A percentile compares a stretch with the other conserved stretches of the same genome.
phyloP scores from a whole-genome alignment of 1,140 invertebrate species.

The Heliconius nattereri region DNA sequence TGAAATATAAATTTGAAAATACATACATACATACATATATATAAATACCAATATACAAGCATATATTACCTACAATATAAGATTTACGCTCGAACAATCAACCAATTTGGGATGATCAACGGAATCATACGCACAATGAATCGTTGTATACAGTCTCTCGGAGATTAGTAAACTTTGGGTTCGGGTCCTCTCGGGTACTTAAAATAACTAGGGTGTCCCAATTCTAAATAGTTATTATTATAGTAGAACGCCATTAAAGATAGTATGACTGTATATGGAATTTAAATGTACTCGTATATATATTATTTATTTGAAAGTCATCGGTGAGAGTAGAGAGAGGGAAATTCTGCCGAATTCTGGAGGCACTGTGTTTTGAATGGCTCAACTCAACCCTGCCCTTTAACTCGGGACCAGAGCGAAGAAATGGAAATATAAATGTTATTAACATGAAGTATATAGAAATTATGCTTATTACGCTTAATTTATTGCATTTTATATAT shows the following conservation, averaged over 20 bases:
- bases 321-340: too few relatives aligned
- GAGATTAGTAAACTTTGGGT: constrained; percentile 29
- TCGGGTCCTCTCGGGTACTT: background rate
- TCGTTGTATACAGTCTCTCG: constrained; percentile 7
- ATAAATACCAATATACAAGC: too few relatives aligned
- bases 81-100: constrained; percentile 15
- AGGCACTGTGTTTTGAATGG: too few relatives aligned
- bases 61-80: constrained; percentile 11
- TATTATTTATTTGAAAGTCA: background rate
- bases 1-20: too few relatives aligned
- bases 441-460: too few relatives aligned
- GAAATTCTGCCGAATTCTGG: too few relatives aligned
- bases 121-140: constrained; percentile 30
- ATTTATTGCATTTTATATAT: background rate
- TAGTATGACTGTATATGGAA: background rate
- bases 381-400: too few relatives aligned
- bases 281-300: too few relatives aligned
- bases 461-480: too few relatives aligned
- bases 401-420: too few relatives aligned
- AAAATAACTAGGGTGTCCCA: background rate
- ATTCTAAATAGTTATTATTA: background rate
- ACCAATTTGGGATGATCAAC: constrained; percentile 28
- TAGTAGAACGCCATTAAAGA: background rate
- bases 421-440: too few relatives aligned
- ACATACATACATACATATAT: too few relatives aligned